Evolutionary conservation across 2,888 invertebrate species (phyloP).

Genomic region (Brachypalpus laphriformis): DNA sequence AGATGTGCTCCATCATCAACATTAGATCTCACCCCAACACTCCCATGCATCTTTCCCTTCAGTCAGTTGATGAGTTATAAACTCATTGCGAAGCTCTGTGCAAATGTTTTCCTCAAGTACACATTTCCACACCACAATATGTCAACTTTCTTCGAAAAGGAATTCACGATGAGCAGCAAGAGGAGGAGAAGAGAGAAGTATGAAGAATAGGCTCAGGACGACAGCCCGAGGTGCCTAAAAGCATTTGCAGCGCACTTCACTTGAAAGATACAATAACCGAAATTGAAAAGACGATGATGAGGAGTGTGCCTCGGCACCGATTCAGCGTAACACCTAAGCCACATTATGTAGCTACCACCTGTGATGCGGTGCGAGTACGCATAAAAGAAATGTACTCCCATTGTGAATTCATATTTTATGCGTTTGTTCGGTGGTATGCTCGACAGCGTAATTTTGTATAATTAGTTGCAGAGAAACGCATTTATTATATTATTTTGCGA

Average conservation of each 20-base stretch:
- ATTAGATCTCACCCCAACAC: neutral
- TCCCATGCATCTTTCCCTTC: neutral
- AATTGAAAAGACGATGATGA: slow-evolving; percentile 35
- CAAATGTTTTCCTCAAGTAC: slow-evolving; percentile 55
- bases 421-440: neutral
- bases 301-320: neutral
- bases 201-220: slow-evolving; percentile 13
- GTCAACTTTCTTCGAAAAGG: slow-evolving; percentile 30
- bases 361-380: slow-evolving; percentile 15
- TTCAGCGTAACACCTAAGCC: neutral
- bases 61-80: slow-evolving; percentile 56
- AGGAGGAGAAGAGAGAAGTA: neutral
- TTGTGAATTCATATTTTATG: slow-evolving; percentile 21
- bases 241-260: slow-evolving; percentile 47
- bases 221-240: slow-evolving; percentile 44
- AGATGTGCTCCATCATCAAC: slow-evolving; percentile 52
- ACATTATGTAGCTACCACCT: slow-evolving; percentile 5
- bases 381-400: slow-evolving; percentile 17
- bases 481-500: slow-evolving; percentile 17
- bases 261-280: slow-evolving; percentile 37
- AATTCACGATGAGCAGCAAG: neutral
- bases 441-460: slow-evolving; percentile 23
- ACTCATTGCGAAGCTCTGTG: slow-evolving; percentile 42
- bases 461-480: slow-evolving; percentile 35
- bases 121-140: slow-evolving; percentile 40